Base-by-base conservation (phyloP, 2,113 vertebrate genomes). In the Amia ocellicauda region DNA sequence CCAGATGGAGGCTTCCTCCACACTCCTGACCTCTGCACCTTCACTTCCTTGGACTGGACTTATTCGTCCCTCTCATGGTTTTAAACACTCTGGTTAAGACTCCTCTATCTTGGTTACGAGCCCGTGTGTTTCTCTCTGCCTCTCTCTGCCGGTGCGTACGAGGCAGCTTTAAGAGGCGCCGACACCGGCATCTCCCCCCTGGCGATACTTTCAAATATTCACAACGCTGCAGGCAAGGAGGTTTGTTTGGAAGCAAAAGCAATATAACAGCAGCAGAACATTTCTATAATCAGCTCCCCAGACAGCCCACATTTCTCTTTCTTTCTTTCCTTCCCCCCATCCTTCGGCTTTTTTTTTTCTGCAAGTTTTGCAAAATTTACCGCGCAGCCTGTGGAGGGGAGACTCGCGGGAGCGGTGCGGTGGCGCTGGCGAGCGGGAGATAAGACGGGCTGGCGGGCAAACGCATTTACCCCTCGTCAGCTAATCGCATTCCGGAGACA, bases 161-260 rank as follows among this genome's bases (percentile, higher is more conserved):
- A 31, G 3, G 23, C 58, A 57, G 7, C 66, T 52, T 57, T 24
- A 47, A 60, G 42, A 63, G 29, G 53, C 42, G 28, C 67, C 56
- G 62, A 65, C 59, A 66, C 51, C 17, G 47, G 75, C 63, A 53
- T 63, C 66, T 10, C 72, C 80, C 81, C 76, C 43, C 24, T 40
- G 76, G 81, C 81, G 40, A 58, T 69, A 52, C 76, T 75, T 82
- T 83, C 62, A 85, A 82, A 85, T 78, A 81, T 81, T 82, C 74
- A 79, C 64, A 76, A 79, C 72, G 80, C 81, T 78, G 66, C 74
- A 67, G 82, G 84, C 77, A 57, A 2, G 81, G 64, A 0, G 50
- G 65, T 74, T 74, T 72, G 29, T 40, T 28, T 28, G 9, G 20
- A 65, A 54, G 42, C 10, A 56, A 58, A 8, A 57, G 51, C 9